Evolutionary conservation across 2,113 vertebrate genomes (phyloP).

Genomic region (Corydoras sp.): DNA sequence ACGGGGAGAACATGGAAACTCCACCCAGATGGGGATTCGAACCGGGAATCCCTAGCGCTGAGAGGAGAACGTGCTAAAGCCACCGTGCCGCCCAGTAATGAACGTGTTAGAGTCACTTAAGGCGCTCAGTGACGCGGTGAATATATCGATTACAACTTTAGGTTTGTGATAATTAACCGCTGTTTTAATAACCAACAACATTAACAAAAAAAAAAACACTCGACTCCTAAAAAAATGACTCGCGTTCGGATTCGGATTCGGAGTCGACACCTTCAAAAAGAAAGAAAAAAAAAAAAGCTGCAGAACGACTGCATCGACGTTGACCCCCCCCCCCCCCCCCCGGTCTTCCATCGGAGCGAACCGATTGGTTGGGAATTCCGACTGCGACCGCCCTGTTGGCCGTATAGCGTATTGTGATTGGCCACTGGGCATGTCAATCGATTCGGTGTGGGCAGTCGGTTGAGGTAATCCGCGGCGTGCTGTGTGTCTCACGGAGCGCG

Average conservation of each 20-base stretch:
- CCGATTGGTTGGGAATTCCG: constrained; percentile 1
- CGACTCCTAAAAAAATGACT: background rate
- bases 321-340: background rate
- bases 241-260: background rate
- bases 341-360: background rate
- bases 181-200: too few relatives aligned
- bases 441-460: background rate
- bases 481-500: background rate
- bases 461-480: constrained; percentile 2
- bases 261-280: background rate
- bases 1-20: too few relatives aligned
- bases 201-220: background rate
- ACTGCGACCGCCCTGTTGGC: background rate
- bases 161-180: too few relatives aligned
- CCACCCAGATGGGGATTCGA: too few relatives aligned
- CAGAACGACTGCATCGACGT: background rate
- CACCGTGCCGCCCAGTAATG: too few relatives aligned
- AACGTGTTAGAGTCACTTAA: too few relatives aligned
- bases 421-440: background rate
- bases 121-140: too few relatives aligned
- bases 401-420: background rate
- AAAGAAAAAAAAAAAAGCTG: background rate
- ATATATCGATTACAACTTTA: too few relatives aligned
- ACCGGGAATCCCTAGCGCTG: too few relatives aligned
- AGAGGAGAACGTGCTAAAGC: too few relatives aligned